Evolutionary conservation across 2,797 vertebrate species (phyloP).

Genomic region (Premnoplex brunnescens): DNA sequence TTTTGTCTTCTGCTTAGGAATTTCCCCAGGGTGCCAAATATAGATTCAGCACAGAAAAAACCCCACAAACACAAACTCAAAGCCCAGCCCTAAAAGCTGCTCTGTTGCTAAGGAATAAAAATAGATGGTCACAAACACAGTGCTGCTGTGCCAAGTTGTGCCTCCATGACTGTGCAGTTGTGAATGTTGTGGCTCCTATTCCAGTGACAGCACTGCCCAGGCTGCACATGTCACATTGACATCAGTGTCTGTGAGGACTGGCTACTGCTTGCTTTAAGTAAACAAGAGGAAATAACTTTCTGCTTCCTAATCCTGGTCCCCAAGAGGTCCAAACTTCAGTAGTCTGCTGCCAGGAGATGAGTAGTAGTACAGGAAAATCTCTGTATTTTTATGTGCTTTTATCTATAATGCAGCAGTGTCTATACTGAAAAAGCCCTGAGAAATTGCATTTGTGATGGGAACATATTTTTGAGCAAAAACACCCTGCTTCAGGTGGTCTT

Average conservation of each 20-base stretch:
- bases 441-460: not conserved
- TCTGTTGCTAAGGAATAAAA: conserved; percentile 49
- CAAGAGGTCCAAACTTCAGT: not conserved
- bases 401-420: not conserved
- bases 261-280: not conserved
- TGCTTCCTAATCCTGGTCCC: not conserved
- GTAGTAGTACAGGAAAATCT: not conserved
- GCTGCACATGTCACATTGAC: rapidly evolving
- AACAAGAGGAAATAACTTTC: not conserved
- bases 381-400: not conserved
- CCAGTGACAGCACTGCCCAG: not conserved
- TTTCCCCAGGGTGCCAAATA: conserved; percentile 31
- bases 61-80: not conserved
- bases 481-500: not conserved
- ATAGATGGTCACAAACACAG: not conserved
- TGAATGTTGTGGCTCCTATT: not conserved
- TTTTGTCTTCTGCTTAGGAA: conserved; percentile 9
- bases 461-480: not conserved
- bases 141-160: not conserved
- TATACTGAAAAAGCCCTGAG: not conserved
- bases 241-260: rapidly evolving
- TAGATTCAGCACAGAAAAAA: not conserved
- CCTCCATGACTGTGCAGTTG: not conserved
- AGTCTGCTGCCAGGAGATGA: not conserved
- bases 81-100: not conserved